phyloP scores from a whole-genome alignment of 2,888 invertebrate genomes.

The Alloscopus bannaensis region DNA sequence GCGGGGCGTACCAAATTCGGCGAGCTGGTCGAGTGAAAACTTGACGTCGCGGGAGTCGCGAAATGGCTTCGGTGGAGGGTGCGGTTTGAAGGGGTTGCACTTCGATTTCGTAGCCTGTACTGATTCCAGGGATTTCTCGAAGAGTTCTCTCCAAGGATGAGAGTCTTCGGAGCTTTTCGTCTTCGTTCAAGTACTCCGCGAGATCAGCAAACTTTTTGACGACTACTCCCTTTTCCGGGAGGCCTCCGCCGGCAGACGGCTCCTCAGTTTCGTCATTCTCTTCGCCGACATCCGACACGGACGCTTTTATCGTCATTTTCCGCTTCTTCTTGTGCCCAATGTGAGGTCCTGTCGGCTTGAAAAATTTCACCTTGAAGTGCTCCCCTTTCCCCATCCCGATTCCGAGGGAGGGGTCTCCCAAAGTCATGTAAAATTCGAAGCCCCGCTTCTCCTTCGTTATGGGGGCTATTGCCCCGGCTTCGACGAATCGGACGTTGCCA shows the following conservation, averaged over 20 bases:
- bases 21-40: slow-evolving; percentile 28
- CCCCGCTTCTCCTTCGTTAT: slow-evolving; percentile 18
- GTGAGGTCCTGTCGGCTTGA: not conserved
- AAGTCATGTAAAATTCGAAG: slow-evolving; percentile 20
- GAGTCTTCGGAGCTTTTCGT: not conserved
- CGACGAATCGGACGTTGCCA: slow-evolving; percentile 31
- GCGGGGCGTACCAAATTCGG: slow-evolving; percentile 40
- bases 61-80: not conserved
- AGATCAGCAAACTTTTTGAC: slow-evolving; percentile 1
- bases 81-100: not conserved
- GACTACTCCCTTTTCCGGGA: not conserved
- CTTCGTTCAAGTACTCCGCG: not conserved
- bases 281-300: too few species aligned
- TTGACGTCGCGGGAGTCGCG: not conserved
- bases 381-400: slow-evolving; percentile 30
- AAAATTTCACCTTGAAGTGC: slow-evolving; percentile 25
- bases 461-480: slow-evolving; percentile 11
- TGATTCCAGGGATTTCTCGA: slow-evolving; percentile 18
- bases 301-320: not conserved
- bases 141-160: slow-evolving; percentile 17
- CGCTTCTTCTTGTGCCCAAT: not conserved
- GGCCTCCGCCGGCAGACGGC: not conserved
- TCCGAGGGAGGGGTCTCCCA: slow-evolving; percentile 5
- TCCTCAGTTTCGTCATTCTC: not conserved
- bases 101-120: slow-evolving; percentile 5